These are phyloP conservation scores for Lycaon pictus DNA, from an alignment of 2,113 vertebrate species.

Conservation along the genomic window DNA sequence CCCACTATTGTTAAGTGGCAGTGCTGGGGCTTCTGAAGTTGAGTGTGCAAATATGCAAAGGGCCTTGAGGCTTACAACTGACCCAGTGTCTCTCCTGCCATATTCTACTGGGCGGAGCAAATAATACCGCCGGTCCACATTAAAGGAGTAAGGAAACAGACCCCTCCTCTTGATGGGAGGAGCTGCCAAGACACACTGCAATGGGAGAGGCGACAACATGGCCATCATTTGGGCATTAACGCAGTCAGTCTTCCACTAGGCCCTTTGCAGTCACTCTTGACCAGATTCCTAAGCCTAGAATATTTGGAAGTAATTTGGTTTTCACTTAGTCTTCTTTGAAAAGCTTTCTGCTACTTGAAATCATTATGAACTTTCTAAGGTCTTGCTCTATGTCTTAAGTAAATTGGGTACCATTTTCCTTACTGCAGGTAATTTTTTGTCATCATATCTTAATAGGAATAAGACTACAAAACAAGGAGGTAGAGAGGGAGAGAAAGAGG, in stretches of 20 bases:
- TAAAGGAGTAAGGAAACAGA: not conserved
- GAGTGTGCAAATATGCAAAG: not conserved
- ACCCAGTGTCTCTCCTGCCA: not conserved
- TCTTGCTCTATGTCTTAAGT: conserved; percentile 45
- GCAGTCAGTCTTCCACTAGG: not conserved
- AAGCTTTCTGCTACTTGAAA: conserved; percentile 34
- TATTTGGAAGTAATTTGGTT: conserved; percentile 51
- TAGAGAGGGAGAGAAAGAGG: not conserved
- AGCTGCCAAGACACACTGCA: not conserved
- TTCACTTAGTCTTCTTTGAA: conserved; percentile 48
- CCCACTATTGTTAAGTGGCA: not conserved
- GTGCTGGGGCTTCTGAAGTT: not conserved
- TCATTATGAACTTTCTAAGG: not conserved
- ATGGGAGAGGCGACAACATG: not conserved
- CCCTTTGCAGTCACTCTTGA: not conserved
- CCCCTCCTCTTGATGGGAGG: not conserved
- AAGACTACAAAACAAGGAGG: not conserved
- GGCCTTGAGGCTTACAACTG: not conserved
- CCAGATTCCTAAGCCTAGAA: not conserved
- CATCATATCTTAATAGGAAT: conserved; percentile 18
- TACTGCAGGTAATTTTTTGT: conserved; percentile 8
- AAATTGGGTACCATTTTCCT: conserved; percentile 50
- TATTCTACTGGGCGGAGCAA: not conserved
- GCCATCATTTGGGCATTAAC: not conserved
- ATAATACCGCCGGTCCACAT: not conserved